These are phyloP conservation scores for Lepidochrysops patricia DNA, from an alignment of 2,888 invertebrate genomes.

Conservation along the genomic window DNA sequence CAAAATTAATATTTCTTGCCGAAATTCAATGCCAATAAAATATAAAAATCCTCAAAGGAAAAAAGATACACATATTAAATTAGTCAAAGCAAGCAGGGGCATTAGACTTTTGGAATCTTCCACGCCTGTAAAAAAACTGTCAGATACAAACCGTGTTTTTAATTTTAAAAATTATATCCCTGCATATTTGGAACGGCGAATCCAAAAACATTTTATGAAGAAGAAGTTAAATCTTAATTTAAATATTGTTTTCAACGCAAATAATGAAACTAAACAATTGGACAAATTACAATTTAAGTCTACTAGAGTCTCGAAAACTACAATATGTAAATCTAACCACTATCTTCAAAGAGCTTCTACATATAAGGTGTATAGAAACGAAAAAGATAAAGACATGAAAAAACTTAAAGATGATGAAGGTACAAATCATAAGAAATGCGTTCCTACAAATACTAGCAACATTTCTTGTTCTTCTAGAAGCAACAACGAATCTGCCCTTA, in stretches of 20 bases:
- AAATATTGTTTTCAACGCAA: constrained; percentile 7
- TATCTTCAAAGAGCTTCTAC: constrained; percentile 30
- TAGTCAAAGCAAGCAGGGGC: background rate
- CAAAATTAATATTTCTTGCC: background rate
- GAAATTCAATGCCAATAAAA: background rate
- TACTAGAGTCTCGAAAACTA: background rate
- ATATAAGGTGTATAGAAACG: constrained; percentile 44
- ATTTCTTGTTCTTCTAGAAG: constrained; percentile 51
- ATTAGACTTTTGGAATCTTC: background rate
- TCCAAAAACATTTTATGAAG: constrained; percentile 7
- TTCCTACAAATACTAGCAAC: constrained; percentile 30
- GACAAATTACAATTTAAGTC: background rate
- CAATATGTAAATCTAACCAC: constrained; percentile 18
- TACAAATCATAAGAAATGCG: constrained; percentile 22
- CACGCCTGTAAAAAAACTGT: constrained; percentile 18
- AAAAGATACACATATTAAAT: background rate
- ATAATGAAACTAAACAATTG: constrained; percentile 7
- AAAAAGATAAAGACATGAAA: constrained; percentile 31
- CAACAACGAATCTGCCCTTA: constrained; percentile 36
- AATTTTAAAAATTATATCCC: constrained; percentile 36
- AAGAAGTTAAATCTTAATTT: background rate
- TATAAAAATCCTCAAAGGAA: background rate
- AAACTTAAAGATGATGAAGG: constrained; percentile 24
- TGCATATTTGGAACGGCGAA: constrained; percentile 29
- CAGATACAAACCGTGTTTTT: constrained; percentile 6